Percentiles rank a stretch among this genome's conserved stretches.
phyloP scores from a whole-genome alignment of 2,888 invertebrate species.

The Nomada goodeniana region DNA sequence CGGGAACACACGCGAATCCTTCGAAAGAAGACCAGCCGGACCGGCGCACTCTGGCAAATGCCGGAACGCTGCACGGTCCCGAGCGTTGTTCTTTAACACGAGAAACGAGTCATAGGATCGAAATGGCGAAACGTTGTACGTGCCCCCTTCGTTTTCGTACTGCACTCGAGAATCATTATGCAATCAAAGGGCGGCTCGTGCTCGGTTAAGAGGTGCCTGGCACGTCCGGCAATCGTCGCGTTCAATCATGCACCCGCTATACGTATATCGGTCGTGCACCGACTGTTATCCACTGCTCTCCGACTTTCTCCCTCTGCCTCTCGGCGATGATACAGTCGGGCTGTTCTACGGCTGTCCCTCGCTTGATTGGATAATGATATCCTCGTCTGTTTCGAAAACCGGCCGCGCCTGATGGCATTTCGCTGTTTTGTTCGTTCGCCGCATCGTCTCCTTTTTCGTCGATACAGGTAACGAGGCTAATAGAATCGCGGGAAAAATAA shows the following conservation, averaged over 20 bases:
- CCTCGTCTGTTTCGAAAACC: conserved; percentile 64
- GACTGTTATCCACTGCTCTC: conserved; percentile 53
- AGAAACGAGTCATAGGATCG: conserved; percentile 19
- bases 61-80: too few species aligned
- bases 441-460: conserved; percentile 21
- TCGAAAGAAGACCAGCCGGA: not conserved
- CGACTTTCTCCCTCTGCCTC: not conserved
- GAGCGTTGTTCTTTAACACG: conserved; percentile 22
- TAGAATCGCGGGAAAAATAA: conserved; percentile 18
- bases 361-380: conserved; percentile 70
- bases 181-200: conserved; percentile 56
- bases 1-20: conserved; percentile 21
- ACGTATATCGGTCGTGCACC: conserved; percentile 38
- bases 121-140: conserved; percentile 51
- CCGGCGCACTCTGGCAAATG: not conserved
- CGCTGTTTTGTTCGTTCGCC: conserved; percentile 40
- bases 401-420: conserved; percentile 52
- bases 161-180: conserved; percentile 49
- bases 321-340: conserved; percentile 65
- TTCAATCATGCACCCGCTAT: conserved; percentile 63
- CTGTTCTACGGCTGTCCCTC: conserved; percentile 34
- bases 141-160: conserved; percentile 37
- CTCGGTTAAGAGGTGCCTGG: conserved; percentile 30
- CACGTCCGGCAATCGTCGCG: conserved; percentile 58
- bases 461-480: conserved; percentile 22